Evolutionary conservation across 2,888 invertebrate species (phyloP).

Genomic region (Apodemia hepburni): DNA sequence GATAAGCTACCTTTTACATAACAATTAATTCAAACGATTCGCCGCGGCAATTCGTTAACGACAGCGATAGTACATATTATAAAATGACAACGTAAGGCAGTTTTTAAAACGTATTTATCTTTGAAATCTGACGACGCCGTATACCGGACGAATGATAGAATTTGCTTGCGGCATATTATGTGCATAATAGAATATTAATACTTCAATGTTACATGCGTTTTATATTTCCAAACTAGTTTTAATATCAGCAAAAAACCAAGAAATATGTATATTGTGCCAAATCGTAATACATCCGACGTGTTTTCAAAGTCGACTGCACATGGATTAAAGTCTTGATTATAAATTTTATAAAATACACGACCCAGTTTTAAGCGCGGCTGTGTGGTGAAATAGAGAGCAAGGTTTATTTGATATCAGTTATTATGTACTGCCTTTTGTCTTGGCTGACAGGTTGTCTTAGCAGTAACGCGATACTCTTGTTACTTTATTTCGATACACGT

Average conservation of each 20-base stretch:
- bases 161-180: no score
- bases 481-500: background rate
- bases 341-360: conserved; percentile 26
- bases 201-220: no score
- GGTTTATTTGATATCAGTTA: conserved; percentile 28
- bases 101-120: no score
- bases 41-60: no score
- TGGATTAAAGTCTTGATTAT: conserved; percentile 16
- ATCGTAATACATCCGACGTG: background rate
- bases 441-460: conserved; percentile 18
- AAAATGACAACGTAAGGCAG: no score
- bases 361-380: conserved; percentile 28
- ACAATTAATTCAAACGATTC: no score
- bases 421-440: conserved; percentile 25
- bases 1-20: no score
- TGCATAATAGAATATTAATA: no score
- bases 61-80: no score
- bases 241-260: background rate
- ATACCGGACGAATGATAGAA: no score
- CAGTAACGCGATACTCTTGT: conserved; percentile 15
- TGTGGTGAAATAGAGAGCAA: conserved; percentile 32
- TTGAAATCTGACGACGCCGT: no score
- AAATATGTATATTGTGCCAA: background rate
- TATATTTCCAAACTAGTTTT: background rate
- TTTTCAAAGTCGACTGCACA: background rate